A percentile compares a stretch with the other conserved stretches of the same genome.
phyloP scores from a whole-genome alignment of 1,140 invertebrate genomes.

The Drosophila malerkotliana region DNA sequence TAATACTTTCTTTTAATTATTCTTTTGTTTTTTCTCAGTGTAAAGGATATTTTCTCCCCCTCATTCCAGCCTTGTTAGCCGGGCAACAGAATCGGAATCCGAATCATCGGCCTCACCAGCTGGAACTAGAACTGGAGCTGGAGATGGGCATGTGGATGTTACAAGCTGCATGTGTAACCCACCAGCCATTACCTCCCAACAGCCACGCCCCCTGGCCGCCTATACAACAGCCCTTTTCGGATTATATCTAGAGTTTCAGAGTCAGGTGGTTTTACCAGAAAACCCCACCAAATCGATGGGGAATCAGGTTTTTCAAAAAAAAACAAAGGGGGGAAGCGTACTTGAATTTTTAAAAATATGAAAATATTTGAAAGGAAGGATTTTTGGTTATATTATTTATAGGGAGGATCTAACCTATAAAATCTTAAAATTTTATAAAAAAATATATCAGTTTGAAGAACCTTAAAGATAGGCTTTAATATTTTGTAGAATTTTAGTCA shows the following conservation, averaged over 20 bases:
- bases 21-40: neutral
- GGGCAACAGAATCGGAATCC: neutral
- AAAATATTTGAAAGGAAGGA: neutral
- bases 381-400: neutral
- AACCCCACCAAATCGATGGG: neutral
- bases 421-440: no score
- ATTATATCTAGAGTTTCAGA: neutral
- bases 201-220: neutral
- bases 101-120: conserved; percentile 10
- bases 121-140: conserved; percentile 33
- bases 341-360: neutral
- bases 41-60: neutral
- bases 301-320: no score
- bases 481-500: no score
- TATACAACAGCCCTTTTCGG: neutral
- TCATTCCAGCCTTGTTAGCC: conserved; percentile 51
- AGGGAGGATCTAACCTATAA: neutral
- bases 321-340: no score
- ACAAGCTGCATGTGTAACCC: conserved; percentile 59
- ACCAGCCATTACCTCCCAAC: neutral
- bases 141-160: conserved; percentile 59
- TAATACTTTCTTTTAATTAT: neutral
- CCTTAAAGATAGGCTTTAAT: no score
- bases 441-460: no score
- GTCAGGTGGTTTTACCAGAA: neutral